Evolutionary conservation across 1,140 invertebrate genomes (phyloP).

Genomic region (Ylistrum balloti): DNA sequence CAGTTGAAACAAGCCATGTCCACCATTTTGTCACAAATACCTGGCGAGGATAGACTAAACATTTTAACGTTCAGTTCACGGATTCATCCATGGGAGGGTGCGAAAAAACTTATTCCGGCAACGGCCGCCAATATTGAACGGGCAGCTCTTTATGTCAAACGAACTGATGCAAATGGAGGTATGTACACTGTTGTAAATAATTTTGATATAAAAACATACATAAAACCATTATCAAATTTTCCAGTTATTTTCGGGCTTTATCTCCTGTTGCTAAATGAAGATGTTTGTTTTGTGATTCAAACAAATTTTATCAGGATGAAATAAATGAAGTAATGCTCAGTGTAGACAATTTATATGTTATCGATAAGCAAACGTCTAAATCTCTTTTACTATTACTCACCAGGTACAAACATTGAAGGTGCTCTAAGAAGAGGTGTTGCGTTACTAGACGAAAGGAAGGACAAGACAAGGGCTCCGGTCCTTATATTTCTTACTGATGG

Average conservation of each 20-base stretch:
- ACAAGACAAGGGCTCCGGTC: constrained; percentile 81
- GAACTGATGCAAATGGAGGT: constrained; percentile 59
- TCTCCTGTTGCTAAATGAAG: too few relatives aligned
- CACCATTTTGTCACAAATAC: constrained; percentile 86
- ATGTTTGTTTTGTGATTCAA: too few relatives aligned
- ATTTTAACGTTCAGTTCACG: constrained; percentile 85
- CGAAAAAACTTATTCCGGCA: constrained; percentile 58
- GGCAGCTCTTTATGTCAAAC: constrained; percentile 56
- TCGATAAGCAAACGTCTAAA: too few relatives aligned
- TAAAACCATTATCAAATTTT: too few relatives aligned
- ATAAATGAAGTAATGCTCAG: too few relatives aligned
- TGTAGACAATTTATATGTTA: too few relatives aligned
- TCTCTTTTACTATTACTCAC: too few relatives aligned
- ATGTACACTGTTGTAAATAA: too few relatives aligned
- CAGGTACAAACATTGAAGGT: constrained; percentile 52
- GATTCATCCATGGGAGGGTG: constrained; percentile 72
- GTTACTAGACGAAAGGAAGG: background rate
- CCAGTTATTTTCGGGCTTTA: too few relatives aligned
- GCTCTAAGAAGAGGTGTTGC: constrained; percentile 4
- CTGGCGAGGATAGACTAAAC: constrained; percentile 86
- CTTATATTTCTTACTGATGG: constrained; percentile 90
- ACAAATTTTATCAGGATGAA: too few relatives aligned
- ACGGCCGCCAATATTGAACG: constrained; percentile 48
- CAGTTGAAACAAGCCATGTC: constrained; percentile 87
- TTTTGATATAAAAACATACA: too few relatives aligned